Percentiles rank a stretch among this genome's conserved stretches.
These are phyloP conservation scores for Muscina levida DNA, from an alignment of 2,888 invertebrate genomes.

Conservation along the genomic window DNA sequence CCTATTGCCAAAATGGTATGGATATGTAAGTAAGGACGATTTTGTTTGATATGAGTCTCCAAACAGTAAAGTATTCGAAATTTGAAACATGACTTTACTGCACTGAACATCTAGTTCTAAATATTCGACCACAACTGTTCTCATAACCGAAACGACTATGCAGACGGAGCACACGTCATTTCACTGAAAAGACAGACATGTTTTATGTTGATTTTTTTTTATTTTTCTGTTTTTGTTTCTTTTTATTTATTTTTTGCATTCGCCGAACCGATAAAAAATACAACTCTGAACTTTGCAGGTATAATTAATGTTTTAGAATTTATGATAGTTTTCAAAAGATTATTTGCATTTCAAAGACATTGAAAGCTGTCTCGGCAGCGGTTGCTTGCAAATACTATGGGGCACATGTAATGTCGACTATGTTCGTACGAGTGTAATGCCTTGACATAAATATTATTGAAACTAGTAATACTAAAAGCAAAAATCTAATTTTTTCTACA, in stretches of 20 bases:
- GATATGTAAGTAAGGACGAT: too few species aligned
- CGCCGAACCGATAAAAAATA: slow-evolving; percentile 9
- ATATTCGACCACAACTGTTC: neutral
- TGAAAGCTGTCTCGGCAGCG: slow-evolving; percentile 53
- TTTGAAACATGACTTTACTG: too few species aligned
- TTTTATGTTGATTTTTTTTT: slow-evolving; percentile 21
- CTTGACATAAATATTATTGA: slow-evolving; percentile 61
- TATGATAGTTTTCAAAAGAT: slow-evolving; percentile 47
- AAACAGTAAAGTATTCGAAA: too few species aligned
- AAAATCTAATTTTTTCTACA: too few species aligned
- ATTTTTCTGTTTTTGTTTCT: slow-evolving; percentile 11
- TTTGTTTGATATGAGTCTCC: too few species aligned
- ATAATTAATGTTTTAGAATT: slow-evolving; percentile 48
- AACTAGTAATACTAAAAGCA: neutral
- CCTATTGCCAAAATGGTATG: too few species aligned
- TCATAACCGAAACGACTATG: neutral
- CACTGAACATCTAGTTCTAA: neutral
- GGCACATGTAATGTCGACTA: too few species aligned
- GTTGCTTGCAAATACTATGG: too few species aligned
- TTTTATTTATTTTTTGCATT: neutral
- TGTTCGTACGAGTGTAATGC: too few species aligned
- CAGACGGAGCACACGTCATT: slow-evolving; percentile 29
- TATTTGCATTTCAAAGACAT: slow-evolving; percentile 48
- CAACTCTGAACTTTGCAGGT: slow-evolving; percentile 21
- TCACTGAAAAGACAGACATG: neutral